Conservation (phyloP, 2,113 vertebrate genomes). For the Hypanus sabinus region DNA sequence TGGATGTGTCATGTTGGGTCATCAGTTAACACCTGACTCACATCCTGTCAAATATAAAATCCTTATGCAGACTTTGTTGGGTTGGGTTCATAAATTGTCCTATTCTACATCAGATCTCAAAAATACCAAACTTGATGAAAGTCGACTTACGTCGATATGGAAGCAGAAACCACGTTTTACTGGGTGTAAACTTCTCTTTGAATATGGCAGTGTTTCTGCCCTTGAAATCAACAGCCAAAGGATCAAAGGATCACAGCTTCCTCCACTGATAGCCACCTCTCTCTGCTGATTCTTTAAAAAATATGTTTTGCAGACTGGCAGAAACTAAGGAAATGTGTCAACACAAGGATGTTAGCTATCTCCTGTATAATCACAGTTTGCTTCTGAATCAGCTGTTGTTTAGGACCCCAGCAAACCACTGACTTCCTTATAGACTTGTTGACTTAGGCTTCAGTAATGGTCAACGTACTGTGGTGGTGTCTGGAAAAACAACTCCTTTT, state of each 20-base stretch:
- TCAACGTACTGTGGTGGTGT: not conserved
- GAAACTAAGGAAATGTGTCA: not conserved
- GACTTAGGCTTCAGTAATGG: not conserved
- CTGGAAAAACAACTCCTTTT: not conserved
- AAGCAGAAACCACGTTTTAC: not conserved
- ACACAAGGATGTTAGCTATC: not conserved
- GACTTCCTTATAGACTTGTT: not conserved
- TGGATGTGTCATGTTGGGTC: not conserved
- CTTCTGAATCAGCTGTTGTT: not conserved
- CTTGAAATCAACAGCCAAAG: not conserved
- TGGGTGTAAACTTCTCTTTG: not conserved
- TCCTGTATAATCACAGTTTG: not conserved
- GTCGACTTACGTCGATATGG: not conserved
- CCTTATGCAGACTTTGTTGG: not conserved
- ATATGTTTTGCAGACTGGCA: not conserved
- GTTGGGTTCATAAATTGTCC: not conserved
- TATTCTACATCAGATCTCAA: not conserved
- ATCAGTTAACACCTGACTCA: not conserved
- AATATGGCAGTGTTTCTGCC: not conserved
- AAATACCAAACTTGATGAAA: not conserved
- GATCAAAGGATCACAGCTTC: not conserved
- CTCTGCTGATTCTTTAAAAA: not conserved
- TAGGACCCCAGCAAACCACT: not conserved
- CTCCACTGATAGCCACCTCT: not conserved
- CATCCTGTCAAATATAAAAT: not conserved